These are phyloP conservation scores for Leptopilina myrica DNA, from an alignment of 2,888 invertebrate genomes.

Conservation along the genomic window DNA sequence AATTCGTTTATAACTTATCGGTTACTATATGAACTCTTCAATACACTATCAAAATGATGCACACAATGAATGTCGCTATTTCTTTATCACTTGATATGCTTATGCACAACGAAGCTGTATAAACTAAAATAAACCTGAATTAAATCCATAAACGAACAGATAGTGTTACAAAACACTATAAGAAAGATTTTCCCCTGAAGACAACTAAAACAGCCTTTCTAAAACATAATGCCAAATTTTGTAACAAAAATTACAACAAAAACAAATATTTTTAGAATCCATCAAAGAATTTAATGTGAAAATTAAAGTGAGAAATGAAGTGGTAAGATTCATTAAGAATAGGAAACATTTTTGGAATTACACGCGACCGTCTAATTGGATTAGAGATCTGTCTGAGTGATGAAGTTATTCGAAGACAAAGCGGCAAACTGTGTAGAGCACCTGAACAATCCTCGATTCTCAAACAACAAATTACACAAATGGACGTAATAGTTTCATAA, in stretches of 20 bases:
- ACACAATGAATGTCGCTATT: neutral
- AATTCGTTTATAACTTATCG: constrained; percentile 20
- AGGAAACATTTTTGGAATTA: neutral
- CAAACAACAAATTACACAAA: constrained; percentile 28
- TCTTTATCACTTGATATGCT: neutral
- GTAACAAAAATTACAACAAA: too few species aligned
- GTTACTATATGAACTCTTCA: neutral
- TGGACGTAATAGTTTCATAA: constrained; percentile 24
- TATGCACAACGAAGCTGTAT: too few species aligned
- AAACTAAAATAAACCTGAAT: too few species aligned
- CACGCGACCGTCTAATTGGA: neutral
- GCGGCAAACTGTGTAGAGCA: neutral
- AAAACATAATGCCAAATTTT: too few species aligned
- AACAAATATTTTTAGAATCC: too few species aligned
- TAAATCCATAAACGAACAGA: too few species aligned
- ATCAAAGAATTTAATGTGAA: too few species aligned
- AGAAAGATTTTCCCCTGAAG: too few species aligned
- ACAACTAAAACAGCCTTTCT: too few species aligned
- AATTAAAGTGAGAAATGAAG: too few species aligned
- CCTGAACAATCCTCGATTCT: constrained; percentile 22
- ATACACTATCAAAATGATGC: neutral
- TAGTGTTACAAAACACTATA: too few species aligned
- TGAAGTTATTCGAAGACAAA: constrained; percentile 1
- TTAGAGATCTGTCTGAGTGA: neutral
- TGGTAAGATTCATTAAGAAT: too few species aligned